phyloP scores from a whole-genome alignment of 1,140 invertebrate genomes.

The Drosophila subobscura region DNA sequence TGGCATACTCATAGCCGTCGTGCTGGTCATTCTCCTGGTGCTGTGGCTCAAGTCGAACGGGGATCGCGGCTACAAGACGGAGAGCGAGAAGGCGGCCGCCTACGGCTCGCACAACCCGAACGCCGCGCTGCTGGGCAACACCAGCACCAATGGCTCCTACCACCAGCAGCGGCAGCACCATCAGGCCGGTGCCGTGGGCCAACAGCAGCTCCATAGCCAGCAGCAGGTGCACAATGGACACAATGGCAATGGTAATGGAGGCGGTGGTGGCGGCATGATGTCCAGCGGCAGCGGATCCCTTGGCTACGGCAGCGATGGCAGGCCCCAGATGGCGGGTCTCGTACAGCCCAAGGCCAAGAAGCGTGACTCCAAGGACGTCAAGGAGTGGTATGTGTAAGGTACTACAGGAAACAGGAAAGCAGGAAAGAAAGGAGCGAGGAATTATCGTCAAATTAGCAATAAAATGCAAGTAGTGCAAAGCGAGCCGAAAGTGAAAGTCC shows the following conservation, averaged over 20 bases:
- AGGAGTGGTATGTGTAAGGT: slow-evolving; percentile 94
- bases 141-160: slow-evolving; percentile 84
- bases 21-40: slow-evolving; percentile 94
- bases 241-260: slow-evolving; percentile 50
- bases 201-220: slow-evolving; percentile 80
- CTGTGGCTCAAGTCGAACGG: slow-evolving; percentile 93
- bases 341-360: slow-evolving; percentile 87
- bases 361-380: slow-evolving; percentile 93
- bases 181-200: slow-evolving; percentile 67
- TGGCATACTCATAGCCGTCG: slow-evolving; percentile 94
- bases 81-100: slow-evolving; percentile 90
- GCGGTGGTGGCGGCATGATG: slow-evolving; percentile 65
- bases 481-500: slow-evolving; percentile 32
- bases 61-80: slow-evolving; percentile 95
- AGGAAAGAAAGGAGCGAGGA: slow-evolving; percentile 14
- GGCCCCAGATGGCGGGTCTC: slow-evolving; percentile 82
- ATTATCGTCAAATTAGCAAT: slow-evolving; percentile 79
- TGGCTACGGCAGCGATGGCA: slow-evolving; percentile 68
- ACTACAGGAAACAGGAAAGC: slow-evolving; percentile 2
- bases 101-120: slow-evolving; percentile 89
- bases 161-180: slow-evolving; percentile 84
- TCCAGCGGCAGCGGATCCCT: slow-evolving; percentile 73
- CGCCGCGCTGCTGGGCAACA: slow-evolving; percentile 87
- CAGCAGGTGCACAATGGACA: slow-evolving; percentile 59
- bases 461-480: slow-evolving; percentile 57